Evolutionary conservation across 2,888 invertebrate genomes (phyloP).

Genomic region (Geophilus truncorum): DNA sequence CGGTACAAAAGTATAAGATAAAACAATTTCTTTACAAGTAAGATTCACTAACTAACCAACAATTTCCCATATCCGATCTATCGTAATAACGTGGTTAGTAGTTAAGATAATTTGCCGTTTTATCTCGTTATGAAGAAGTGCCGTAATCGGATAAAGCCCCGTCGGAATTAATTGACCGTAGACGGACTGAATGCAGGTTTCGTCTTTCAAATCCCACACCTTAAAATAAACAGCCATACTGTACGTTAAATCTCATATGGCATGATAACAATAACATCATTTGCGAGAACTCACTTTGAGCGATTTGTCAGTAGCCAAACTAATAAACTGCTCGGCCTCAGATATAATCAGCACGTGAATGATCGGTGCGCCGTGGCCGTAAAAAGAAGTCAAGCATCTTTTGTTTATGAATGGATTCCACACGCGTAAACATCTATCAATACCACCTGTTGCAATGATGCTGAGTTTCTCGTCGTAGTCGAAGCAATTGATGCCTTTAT

Average conservation of each 20-base stretch:
- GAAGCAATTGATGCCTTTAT: conserved; percentile 14
- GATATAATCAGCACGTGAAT: not conserved
- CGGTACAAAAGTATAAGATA: no score
- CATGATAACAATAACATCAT: no score
- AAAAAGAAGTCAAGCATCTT: not conserved
- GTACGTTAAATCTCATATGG: no score
- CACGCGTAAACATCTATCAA: conserved; percentile 10
- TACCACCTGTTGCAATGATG: conserved; percentile 14
- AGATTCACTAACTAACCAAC: no score
- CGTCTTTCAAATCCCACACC: conserved; percentile 28
- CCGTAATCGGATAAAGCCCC: not conserved
- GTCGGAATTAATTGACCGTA: not conserved
- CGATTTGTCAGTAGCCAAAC: not conserved
- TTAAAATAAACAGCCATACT: not conserved
- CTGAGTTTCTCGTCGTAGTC: not conserved
- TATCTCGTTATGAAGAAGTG: not conserved
- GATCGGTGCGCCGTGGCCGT: conserved; percentile 20
- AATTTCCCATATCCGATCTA: not conserved
- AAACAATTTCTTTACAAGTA: no score
- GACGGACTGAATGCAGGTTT: not conserved
- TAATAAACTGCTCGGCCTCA: not conserved
- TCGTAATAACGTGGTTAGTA: not conserved
- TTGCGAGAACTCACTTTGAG: conserved; percentile 11
- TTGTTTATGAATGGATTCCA: conserved; percentile 28
- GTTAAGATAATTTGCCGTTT: not conserved